Conservation (phyloP, 1,140 invertebrate genomes). For the Gonatopus flavifemur region DNA sequence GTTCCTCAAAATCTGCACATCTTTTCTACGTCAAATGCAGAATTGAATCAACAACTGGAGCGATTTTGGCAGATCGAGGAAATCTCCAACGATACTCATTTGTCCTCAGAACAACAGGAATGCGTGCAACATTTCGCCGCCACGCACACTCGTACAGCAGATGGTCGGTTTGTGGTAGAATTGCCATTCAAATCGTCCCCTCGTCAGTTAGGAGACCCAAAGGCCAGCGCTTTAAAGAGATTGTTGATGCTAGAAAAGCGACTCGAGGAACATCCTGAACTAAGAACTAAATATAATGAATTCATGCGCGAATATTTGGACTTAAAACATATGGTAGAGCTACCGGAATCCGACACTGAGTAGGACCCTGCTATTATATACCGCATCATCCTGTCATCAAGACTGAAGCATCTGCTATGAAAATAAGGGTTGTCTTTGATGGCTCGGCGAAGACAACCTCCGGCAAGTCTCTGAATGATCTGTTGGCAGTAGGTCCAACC, state of each 20-base stretch:
- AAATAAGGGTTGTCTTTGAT: conserved; percentile 42
- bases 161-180: background rate
- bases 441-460: background rate
- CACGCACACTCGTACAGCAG: background rate
- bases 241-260: conserved; percentile 12
- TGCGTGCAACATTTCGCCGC: background rate
- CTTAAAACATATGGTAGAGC: conserved; percentile 22
- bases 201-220: background rate
- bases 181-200: background rate
- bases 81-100: background rate
- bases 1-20: conserved; percentile 5
- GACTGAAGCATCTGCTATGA: conserved; percentile 13
- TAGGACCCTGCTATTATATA: conserved; percentile 6
- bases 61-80: conserved; percentile 1
- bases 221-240: background rate
- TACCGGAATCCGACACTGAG: conserved; percentile 12
- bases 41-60: background rate
- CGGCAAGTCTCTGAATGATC: background rate
- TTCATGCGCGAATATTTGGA: conserved; percentile 28
- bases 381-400: background rate
- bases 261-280: conserved; percentile 9
- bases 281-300: conserved; percentile 14
- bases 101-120: background rate
- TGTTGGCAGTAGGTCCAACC: background rate
- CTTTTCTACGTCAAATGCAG: background rate